Conservation (phyloP, 2,113 vertebrate species). For the Sapajus apella region DNA sequence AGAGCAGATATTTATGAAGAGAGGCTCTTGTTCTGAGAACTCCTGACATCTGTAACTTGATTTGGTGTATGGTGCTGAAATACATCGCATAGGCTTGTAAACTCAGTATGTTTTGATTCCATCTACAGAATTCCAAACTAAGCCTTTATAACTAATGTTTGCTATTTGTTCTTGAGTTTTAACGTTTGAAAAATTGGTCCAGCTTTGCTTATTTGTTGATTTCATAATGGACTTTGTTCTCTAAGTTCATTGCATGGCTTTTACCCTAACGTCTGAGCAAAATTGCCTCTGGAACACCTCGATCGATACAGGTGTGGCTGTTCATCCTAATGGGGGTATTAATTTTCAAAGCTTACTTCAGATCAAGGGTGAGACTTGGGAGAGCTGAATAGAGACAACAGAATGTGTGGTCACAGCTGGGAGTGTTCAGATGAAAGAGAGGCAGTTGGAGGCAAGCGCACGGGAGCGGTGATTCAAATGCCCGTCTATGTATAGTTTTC, state of each 20-base stretch:
- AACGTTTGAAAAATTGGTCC: not conserved
- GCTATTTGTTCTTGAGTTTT: constrained; percentile 13
- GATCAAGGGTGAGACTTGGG: not conserved
- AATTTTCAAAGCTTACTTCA: constrained; percentile 59
- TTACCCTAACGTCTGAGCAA: not conserved
- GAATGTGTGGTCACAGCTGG: not conserved
- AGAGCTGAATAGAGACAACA: not conserved
- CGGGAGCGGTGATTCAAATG: not conserved
- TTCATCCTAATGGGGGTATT: constrained; percentile 46
- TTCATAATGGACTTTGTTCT: constrained; percentile 35
- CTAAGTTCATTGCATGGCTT: not conserved
- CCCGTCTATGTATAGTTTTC: constrained; percentile 5
- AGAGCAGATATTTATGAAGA: not conserved
- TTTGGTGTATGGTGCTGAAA: not conserved
- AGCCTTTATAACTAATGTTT: not conserved
- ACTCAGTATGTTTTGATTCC: not conserved
- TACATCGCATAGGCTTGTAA: not conserved
- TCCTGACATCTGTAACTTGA: constrained; percentile 6
- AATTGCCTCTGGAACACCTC: not conserved
- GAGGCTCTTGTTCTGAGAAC: not conserved
- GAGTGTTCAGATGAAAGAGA: not conserved
- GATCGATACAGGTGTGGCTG: not conserved
- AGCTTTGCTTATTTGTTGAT: not conserved
- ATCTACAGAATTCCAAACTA: not conserved
- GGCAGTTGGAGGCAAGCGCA: not conserved